Evolutionary conservation across 2,113 vertebrate species (phyloP).

Genomic region (Uropsilus gracilis): DNA sequence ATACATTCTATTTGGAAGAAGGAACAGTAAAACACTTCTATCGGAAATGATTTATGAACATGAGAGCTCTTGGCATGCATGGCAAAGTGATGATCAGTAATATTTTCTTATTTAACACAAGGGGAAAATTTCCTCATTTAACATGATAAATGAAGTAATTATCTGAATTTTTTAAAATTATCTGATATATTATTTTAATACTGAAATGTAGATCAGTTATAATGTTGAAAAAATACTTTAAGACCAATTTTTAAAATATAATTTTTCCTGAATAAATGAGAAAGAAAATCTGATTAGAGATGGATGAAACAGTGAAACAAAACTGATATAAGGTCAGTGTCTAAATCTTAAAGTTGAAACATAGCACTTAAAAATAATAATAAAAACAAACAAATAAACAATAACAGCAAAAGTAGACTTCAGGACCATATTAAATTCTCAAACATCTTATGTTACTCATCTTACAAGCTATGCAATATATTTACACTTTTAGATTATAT

Average conservation of each 20-base stretch:
- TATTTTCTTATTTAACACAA: neutral
- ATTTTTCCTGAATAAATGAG: neutral
- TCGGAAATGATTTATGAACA: neutral
- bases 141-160: neutral
- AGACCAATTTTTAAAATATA: neutral
- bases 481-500: neutral
- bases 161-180: neutral
- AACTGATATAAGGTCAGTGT: neutral
- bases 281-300: neutral
- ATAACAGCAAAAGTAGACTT: neutral
- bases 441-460: neutral
- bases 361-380: neutral
- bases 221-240: neutral
- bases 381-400: neutral
- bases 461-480: neutral
- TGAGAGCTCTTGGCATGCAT: neutral
- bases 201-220: neutral
- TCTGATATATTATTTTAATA: neutral
- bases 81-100: neutral
- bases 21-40: neutral
- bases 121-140: neutral
- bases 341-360: neutral
- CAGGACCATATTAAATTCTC: neutral
- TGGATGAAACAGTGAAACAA: neutral
- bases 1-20: neutral